phyloP scores from a whole-genome alignment of 2,888 invertebrate species.

The Apamea anceps region DNA sequence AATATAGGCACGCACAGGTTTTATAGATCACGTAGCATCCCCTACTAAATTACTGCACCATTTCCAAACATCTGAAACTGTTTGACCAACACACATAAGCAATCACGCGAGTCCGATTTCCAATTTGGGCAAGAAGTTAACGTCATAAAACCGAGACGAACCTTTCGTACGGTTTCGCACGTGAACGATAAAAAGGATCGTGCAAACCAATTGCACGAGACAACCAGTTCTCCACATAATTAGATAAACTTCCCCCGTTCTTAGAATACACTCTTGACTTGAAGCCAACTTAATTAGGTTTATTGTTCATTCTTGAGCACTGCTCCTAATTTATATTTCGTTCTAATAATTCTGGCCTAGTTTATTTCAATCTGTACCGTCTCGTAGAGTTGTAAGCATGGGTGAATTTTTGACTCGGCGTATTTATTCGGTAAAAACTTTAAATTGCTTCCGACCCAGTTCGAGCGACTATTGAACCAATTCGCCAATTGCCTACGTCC shows the following conservation, averaged over 20 bases:
- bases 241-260: slow-evolving; percentile 61
- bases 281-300: slow-evolving; percentile 67
- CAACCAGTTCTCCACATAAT: slow-evolving; percentile 64
- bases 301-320: slow-evolving; percentile 63
- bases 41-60: slow-evolving; percentile 40
- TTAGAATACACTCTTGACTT: slow-evolving; percentile 60
- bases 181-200: slow-evolving; percentile 64
- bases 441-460: slow-evolving; percentile 89
- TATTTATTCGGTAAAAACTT: slow-evolving; percentile 88
- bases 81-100: slow-evolving; percentile 61
- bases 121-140: slow-evolving; percentile 63
- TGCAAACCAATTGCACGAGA: slow-evolving; percentile 60
- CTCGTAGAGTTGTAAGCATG: slow-evolving; percentile 75
- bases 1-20: not conserved
- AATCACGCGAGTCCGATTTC: slow-evolving; percentile 63
- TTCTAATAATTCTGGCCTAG: slow-evolving; percentile 65
- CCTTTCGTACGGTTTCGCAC: slow-evolving; percentile 53
- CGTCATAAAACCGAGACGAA: slow-evolving; percentile 63
- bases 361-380: slow-evolving; percentile 74
- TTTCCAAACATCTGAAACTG: slow-evolving; percentile 60
- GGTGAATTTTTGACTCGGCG: slow-evolving; percentile 83
- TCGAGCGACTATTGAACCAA: slow-evolving; percentile 84
- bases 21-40: slow-evolving; percentile 46
- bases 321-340: slow-evolving; percentile 64
- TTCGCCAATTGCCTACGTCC: slow-evolving; percentile 82